Conservation (phyloP, 2,888 invertebrate species). For the Aspidiotus destructor region DNA sequence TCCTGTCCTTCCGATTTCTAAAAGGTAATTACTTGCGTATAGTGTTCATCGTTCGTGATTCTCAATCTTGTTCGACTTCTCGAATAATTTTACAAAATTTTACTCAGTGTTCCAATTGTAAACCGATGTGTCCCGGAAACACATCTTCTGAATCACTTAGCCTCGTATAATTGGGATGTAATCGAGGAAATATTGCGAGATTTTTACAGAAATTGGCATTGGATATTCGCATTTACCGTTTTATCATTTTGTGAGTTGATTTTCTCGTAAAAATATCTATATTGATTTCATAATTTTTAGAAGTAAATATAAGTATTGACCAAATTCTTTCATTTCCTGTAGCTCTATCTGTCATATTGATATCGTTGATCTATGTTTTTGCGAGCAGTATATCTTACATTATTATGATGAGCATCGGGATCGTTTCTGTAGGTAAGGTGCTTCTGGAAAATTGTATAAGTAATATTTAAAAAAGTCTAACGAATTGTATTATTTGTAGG, state of each 20-base stretch:
- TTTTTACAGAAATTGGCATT: slow-evolving; percentile 77
- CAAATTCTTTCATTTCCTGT: background rate
- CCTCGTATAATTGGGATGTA: slow-evolving; percentile 79
- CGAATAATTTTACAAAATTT: slow-evolving; percentile 8
- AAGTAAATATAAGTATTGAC: too few relatives aligned
- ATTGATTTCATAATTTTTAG: too few relatives aligned
- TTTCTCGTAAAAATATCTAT: slow-evolving; percentile 8
- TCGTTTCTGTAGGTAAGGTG: slow-evolving; percentile 58
- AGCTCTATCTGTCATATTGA: slow-evolving; percentile 63
- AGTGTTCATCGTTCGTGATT: too few relatives aligned
- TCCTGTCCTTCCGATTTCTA: slow-evolving; percentile 66
- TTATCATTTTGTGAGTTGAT: slow-evolving; percentile 64
- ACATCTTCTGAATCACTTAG: slow-evolving; percentile 59
- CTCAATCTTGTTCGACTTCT: too few relatives aligned
- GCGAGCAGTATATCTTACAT: slow-evolving; percentile 79
- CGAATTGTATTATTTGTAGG: slow-evolving; percentile 38
- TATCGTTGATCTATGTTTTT: slow-evolving; percentile 71
- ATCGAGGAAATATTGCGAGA: slow-evolving; percentile 81
- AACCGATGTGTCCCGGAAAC: slow-evolving; percentile 79
- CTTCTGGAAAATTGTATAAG: slow-evolving; percentile 14
- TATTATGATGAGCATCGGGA: slow-evolving; percentile 68
- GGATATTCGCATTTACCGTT: slow-evolving; percentile 69
- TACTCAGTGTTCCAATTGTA: slow-evolving; percentile 58
- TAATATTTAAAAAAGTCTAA: background rate
- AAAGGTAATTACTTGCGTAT: slow-evolving; percentile 47